Conservation (phyloP, 2,113 vertebrate species). For the Seriola dumerili region DNA sequence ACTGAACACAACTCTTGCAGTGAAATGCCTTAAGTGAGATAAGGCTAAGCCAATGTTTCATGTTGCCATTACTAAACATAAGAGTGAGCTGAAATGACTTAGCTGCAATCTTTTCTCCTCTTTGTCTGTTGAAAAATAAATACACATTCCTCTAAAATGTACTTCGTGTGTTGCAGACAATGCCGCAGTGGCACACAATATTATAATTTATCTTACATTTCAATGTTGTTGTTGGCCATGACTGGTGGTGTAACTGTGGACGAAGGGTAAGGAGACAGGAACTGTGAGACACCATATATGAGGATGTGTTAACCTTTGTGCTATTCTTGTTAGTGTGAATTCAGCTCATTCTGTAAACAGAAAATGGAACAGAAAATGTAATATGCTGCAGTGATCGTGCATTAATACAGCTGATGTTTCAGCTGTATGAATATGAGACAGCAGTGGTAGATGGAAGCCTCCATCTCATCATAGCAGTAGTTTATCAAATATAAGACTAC, state of each 20-base stretch:
- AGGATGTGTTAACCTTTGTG: conserved; percentile 1
- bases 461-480: conserved; percentile 7
- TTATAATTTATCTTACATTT: conserved; percentile 23
- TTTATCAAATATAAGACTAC: conserved; percentile 1
- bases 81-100: conserved; percentile 39
- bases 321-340: conserved; percentile 30
- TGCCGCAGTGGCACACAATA: background rate
- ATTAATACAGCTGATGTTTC: conserved; percentile 15
- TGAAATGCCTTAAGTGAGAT: conserved; percentile 59
- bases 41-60: conserved; percentile 50
- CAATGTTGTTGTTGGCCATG: conserved; percentile 5
- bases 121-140: conserved; percentile 32
- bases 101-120: conserved; percentile 10
- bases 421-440: background rate
- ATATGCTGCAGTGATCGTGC: background rate
- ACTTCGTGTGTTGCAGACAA: background rate
- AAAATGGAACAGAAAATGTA: background rate
- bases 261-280: conserved; percentile 29
- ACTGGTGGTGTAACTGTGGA: conserved; percentile 14
- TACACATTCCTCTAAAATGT: conserved; percentile 4
- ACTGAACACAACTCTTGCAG: conserved; percentile 44
- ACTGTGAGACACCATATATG: conserved; percentile 4
- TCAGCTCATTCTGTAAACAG: background rate
- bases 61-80: conserved; percentile 47
- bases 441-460: background rate